These are phyloP conservation scores for Chiridota heheva DNA, from an alignment of 35 echinoderm and acorn worm species.

Conservation along the genomic window DNA sequence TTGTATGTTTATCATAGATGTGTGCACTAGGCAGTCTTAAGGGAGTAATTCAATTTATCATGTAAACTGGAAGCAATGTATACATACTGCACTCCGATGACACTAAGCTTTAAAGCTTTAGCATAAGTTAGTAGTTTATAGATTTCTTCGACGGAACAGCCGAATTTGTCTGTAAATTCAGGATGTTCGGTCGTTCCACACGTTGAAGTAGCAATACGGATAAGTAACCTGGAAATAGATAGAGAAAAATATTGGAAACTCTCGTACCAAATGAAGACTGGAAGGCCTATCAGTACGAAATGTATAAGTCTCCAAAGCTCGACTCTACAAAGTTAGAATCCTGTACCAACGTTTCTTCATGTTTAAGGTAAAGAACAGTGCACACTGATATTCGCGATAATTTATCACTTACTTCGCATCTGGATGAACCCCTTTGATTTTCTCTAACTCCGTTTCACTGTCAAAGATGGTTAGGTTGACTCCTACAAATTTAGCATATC, in stretches of 20 bases:
- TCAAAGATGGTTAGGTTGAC: background rate
- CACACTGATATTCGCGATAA: no score
- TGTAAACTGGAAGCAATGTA: no score
- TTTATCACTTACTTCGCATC: slow-evolving; percentile 12
- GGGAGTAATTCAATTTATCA: no score
- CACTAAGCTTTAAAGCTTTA: background rate
- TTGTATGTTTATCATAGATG: no score
- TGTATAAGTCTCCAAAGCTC: no score
- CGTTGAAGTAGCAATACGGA: background rate
- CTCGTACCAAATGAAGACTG: no score
- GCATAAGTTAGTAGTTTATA: background rate
- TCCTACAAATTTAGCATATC: slow-evolving; percentile 6
- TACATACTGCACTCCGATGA: background rate
- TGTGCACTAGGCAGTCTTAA: no score
- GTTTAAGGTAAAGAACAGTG: no score
- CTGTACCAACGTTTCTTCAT: no score
- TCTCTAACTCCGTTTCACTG: background rate
- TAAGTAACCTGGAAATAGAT: background rate
- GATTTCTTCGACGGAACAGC: background rate
- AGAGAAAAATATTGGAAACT: no score
- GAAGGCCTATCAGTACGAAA: no score
- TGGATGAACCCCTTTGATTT: background rate
- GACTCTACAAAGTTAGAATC: no score
- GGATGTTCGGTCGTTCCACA: background rate
- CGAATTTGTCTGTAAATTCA: background rate